These are phyloP conservation scores for Drosophila sordidula DNA, from an alignment of 2,888 invertebrate species.

Conservation along the genomic window DNA sequence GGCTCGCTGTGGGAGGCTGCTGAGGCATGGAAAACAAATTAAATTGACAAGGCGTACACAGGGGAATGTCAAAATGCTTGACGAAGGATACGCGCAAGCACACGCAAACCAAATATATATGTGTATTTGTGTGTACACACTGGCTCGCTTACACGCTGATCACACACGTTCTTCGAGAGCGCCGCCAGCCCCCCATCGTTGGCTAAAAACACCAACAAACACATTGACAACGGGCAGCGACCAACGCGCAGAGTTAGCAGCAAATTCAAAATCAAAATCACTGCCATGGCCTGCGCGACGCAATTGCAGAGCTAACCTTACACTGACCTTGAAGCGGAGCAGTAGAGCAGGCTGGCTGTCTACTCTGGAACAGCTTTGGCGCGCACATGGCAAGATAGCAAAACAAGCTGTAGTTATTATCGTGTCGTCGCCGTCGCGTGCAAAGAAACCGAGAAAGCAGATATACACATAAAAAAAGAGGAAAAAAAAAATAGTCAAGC, in stretches of 20 bases:
- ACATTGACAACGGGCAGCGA: constrained; percentile 38
- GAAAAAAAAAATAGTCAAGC: constrained; percentile 58
- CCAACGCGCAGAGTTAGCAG: constrained; percentile 44
- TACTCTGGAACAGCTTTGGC: constrained; percentile 50
- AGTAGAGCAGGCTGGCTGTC: constrained; percentile 49
- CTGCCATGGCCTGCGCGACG: constrained; percentile 68
- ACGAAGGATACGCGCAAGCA: constrained; percentile 47
- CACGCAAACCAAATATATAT: not conserved
- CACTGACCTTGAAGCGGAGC: constrained; percentile 77
- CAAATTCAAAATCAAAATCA: constrained; percentile 56
- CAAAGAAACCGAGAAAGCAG: constrained; percentile 43
- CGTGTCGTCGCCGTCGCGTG: constrained; percentile 46
- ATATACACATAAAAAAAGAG: constrained; percentile 19
- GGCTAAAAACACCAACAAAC: constrained; percentile 23
- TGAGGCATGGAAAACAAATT: constrained; percentile 42
- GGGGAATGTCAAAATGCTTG: constrained; percentile 52
- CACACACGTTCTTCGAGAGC: constrained; percentile 9
- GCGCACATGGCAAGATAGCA: constrained; percentile 65
- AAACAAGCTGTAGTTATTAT: constrained; percentile 64
- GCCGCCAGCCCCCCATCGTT: constrained; percentile 26
- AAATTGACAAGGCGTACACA: constrained; percentile 40
- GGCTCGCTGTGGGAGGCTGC: constrained; percentile 49
- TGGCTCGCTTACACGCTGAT: constrained; percentile 8
- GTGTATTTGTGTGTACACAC: constrained; percentile 1
- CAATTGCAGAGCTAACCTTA: constrained; percentile 75